Percentiles rank a stretch among this genome's conserved stretches.
phyloP scores from a whole-genome alignment of 2,797 vertebrate species.

The Melanogrammus aeglefinus region DNA sequence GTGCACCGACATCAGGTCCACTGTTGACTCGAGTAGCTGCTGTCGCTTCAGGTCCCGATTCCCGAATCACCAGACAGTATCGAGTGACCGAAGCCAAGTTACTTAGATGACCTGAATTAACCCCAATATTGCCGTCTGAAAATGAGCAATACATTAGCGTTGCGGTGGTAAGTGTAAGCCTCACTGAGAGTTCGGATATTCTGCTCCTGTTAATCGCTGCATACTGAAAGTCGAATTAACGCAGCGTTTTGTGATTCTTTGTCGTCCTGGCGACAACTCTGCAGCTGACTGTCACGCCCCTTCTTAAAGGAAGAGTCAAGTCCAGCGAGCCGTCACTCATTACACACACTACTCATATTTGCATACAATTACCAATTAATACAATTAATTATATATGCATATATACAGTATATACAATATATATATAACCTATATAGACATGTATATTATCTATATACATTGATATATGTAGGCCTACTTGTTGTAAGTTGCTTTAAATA shows the following conservation, averaged over 20 bases:
- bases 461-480: too few species aligned
- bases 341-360: too few species aligned
- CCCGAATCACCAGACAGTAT: not conserved
- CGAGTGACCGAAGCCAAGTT: not conserved
- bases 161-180: not conserved
- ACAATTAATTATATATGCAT: too few species aligned
- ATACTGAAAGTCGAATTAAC: conserved; percentile 11
- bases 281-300: not conserved
- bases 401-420: too few species aligned
- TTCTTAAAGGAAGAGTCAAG: conserved; percentile 66
- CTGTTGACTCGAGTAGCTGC: not conserved
- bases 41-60: not conserved
- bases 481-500: too few species aligned
- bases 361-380: too few species aligned
- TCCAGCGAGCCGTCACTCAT: too few species aligned
- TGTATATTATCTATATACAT: too few species aligned
- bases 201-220: conserved; percentile 3
- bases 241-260: conserved; percentile 55
- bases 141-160: not conserved
- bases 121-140: not conserved
- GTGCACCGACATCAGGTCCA: not conserved
- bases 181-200: not conserved
- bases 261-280: conserved; percentile 68
- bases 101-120: not conserved
- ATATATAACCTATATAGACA: too few species aligned